A percentile compares a stretch with the other conserved stretches of the same genome.
Evolutionary conservation across 1,140 invertebrate genomes (phyloP).

Genomic region (Ostrea edulis): DNA sequence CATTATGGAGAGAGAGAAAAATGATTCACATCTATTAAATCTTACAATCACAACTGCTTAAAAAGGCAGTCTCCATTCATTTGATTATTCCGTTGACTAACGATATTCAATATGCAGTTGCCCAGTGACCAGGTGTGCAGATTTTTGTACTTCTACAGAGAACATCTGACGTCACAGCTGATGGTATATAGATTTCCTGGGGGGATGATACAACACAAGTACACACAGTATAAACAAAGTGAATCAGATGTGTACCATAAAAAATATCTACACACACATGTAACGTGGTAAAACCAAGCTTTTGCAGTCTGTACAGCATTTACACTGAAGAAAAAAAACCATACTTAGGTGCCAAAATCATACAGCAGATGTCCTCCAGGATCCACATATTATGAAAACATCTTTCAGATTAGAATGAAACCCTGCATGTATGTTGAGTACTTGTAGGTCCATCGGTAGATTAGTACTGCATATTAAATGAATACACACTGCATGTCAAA

Average conservation of each 20-base stretch:
- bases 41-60: not conserved
- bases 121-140: constrained; percentile 14
- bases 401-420: too few species aligned
- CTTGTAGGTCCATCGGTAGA: not conserved
- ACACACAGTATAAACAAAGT: constrained; percentile 10
- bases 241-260: not conserved
- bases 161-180: constrained; percentile 10
- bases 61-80: not conserved
- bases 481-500: not conserved
- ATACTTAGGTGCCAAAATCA: too few species aligned
- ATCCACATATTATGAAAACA: too few species aligned
- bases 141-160: constrained; percentile 1
- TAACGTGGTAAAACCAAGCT: not conserved
- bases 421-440: too few species aligned
- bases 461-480: not conserved
- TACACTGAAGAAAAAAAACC: not conserved
- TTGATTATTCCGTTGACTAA: not conserved
- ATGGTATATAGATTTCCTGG: constrained; percentile 28
- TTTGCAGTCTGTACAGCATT: not conserved
- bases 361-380: too few species aligned
- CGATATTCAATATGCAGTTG: not conserved
- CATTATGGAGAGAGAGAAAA: not conserved
- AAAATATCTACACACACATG: not conserved
- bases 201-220: not conserved
- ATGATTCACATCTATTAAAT: not conserved